Evolutionary conservation across 2,888 invertebrate species (phyloP), one percentile per base, ranked within the genome.

Genomic region (Drosophila picticornis): DNA sequence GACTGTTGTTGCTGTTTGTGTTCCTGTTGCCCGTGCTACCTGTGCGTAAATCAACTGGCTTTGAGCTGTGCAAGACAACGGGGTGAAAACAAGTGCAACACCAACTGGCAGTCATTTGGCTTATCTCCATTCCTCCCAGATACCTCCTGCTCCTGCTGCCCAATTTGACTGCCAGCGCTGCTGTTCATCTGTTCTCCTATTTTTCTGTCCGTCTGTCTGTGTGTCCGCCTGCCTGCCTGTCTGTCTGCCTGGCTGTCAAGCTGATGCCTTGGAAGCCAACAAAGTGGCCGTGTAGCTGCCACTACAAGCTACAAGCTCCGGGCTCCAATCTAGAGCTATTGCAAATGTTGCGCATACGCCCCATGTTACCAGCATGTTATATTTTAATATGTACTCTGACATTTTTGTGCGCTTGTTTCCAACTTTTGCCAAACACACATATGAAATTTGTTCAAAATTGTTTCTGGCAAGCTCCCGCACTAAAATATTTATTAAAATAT

Each of bases 401-500:
- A 65, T 81, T 84, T 84, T 78, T 61, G 52, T 25, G 48, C 67
- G 68, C 84, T 85, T 77, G 87, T 72, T 83, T 69, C 53, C 81
- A 90, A 88, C 86, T 74, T 84, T 81, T 60, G 52, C 72, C 34
- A 22, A 16, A 34, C 50, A 34, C 50, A 70, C 85, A 83, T 77
- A 88, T 83, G 65, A 89, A 89, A 83, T 69, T 69, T 82, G 83
- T 79, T 79, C 48, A 40, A 69, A 89, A 89, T 83, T 88, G 89
- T 86, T 84, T 72, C 27, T 53, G 34, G 9, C 50, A 43, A 27
- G 65, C 79, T 43, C 1, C 57, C 66, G 55, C 59, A 69, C 68
- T 89, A 72, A 88, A 84, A 77, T 90, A 89, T 88, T 77, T 86
- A 90, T 90, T 90, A 84, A 88, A 88, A 77, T 57, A 62, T 48